Base-by-base conservation (phyloP, 2,113 vertebrate genomes). In the Nannobrachium achirus region DNA sequence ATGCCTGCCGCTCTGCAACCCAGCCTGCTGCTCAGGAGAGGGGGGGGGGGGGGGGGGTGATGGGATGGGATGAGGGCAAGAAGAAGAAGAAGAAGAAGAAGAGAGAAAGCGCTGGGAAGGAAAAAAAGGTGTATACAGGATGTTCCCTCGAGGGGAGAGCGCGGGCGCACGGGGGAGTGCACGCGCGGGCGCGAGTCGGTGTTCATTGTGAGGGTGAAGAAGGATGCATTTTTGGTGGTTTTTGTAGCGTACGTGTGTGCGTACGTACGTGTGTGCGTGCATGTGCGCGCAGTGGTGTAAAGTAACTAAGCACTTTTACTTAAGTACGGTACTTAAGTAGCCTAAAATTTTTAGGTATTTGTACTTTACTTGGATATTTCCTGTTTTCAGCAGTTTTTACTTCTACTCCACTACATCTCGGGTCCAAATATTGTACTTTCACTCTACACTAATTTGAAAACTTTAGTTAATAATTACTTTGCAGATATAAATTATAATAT, bases 1-100 rank as follows among this genome's bases (percentile, higher is more conserved):
- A 88, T 89, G 87, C 78, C 81, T 76, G 84, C 53, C 50, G 19
- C 83, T 82, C 58, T 48, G 68, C 69, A 80, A 60, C 52, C 52
- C 33, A 50, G 66, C 38, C 60, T 39, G 68, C 56, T 59, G 72
- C 52, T 73, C 55, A 2, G 10, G 66, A 75, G 72, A 72, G 49
- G 71, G 58, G 41, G 39, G 8, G 1, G 8, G 41, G 57, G 42
- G 59, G 50, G 46, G 33, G 16, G 70, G 25, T 33, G 25, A 33
- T 33, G 25, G 20, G 41, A 15, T 13, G 1, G 33, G 52, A 50
- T 57, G 64, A 40, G 60, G 71, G 13, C 13, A 63, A 9, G 52
- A 13, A 19, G 13, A 63, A 10, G 1, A 60, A 18, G 16, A 16
- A 67, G 18, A 13, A 3, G 8, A 56, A 42, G 64, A 18, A 51